phyloP scores from a whole-genome alignment of 1,140 invertebrate genomes.

The Lasioglossum baleicum region DNA sequence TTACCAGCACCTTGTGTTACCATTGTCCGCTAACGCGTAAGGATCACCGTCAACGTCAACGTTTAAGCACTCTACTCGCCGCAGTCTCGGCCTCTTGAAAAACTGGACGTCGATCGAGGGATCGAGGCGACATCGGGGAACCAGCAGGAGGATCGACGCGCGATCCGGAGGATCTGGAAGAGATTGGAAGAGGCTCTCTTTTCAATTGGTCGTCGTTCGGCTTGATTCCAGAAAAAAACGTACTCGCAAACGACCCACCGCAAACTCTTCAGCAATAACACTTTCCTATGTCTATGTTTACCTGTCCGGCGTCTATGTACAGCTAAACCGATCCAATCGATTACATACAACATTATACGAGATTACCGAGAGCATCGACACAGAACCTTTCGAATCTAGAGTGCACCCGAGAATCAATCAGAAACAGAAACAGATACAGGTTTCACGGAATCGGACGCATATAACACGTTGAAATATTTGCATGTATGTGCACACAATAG shows the following conservation, averaged over 20 bases:
- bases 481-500: too few species aligned
- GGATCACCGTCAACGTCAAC: constrained; percentile 46
- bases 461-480: constrained; percentile 33
- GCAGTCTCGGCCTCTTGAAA: background rate
- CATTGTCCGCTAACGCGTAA: constrained; percentile 54
- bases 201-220: background rate
- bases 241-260: background rate
- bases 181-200: too few species aligned
- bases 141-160: background rate
- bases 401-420: constrained; percentile 11
- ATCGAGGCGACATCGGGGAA: constrained; percentile 6
- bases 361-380: background rate
- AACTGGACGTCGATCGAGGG: too few species aligned
- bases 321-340: constrained; percentile 28
- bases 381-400: constrained; percentile 1
- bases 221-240: background rate
- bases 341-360: background rate
- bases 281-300: constrained; percentile 27
- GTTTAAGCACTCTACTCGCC: constrained; percentile 43
- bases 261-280: background rate
- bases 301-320: constrained; percentile 11
- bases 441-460: background rate
- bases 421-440: background rate
- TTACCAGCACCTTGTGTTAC: constrained; percentile 64
- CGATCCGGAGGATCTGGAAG: too few species aligned